Percentiles rank a stretch among this genome's conserved stretches.
Conservation (phyloP, 2,888 invertebrate genomes). For the Acrobeloides nanus region DNA sequence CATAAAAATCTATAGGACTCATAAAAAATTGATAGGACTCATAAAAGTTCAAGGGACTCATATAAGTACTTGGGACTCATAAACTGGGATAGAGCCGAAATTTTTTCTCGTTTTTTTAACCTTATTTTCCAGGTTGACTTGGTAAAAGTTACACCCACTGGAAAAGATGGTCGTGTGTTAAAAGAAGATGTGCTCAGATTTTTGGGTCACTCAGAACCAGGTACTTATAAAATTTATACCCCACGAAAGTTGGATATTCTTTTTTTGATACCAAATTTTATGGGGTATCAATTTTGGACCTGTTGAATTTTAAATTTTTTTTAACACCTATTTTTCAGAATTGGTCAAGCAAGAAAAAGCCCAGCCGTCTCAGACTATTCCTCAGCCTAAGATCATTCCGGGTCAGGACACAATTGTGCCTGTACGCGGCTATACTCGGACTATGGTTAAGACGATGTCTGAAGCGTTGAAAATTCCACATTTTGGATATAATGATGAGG, state of each 20-base stretch:
- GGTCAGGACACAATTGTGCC: conserved; percentile 42
- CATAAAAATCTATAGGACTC: no score
- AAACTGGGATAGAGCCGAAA: no score
- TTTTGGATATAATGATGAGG: conserved; percentile 86
- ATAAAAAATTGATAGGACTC: no score
- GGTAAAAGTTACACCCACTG: conserved; percentile 68
- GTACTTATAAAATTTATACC: conserved; percentile 9
- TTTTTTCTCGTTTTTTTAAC: no score
- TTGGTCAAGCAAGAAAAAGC: no score
- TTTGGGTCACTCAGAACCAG: conserved; percentile 18
- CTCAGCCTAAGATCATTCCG: not conserved
- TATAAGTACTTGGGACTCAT: no score
- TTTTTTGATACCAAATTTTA: not conserved
- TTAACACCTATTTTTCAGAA: not conserved
- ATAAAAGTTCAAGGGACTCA: no score
- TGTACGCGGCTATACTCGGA: conserved; percentile 62
- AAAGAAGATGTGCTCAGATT: conserved; percentile 80
- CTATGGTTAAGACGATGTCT: conserved; percentile 94
- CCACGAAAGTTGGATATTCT: not conserved
- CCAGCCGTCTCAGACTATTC: not conserved
- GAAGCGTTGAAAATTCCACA: conserved; percentile 61
- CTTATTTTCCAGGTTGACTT: no score
- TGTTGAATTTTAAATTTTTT: not conserved
- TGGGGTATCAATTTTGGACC: not conserved
- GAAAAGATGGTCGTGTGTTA: conserved; percentile 79